These are phyloP conservation scores for Carollia perspicillata DNA, from an alignment of 2,113 vertebrate genomes.

Conservation along the genomic window DNA sequence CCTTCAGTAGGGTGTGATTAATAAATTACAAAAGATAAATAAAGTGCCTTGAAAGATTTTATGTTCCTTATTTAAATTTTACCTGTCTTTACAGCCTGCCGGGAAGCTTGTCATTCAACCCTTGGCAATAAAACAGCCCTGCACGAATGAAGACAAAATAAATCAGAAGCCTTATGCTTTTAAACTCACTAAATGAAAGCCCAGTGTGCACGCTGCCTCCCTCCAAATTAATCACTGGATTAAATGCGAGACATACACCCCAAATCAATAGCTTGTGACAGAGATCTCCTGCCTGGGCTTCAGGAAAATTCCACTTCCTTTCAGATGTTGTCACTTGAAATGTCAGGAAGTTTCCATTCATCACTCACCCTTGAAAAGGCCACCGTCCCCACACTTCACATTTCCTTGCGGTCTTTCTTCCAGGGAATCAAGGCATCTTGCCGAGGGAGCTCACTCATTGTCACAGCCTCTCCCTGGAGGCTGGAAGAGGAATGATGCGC, in stretches of 20 bases:
- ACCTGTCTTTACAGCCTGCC: slow-evolving; percentile 41
- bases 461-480: neutral
- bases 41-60: slow-evolving; percentile 60
- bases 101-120: slow-evolving; percentile 50
- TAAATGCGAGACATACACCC: slow-evolving; percentile 31
- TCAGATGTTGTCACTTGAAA: slow-evolving; percentile 53
- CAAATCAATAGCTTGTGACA: slow-evolving; percentile 63
- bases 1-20: slow-evolving; percentile 34
- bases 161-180: slow-evolving; percentile 58
- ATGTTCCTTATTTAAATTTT: slow-evolving; percentile 54
- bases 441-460: neutral
- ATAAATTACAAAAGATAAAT: slow-evolving; percentile 59
- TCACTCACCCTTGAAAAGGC: slow-evolving; percentile 39
- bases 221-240: slow-evolving; percentile 63
- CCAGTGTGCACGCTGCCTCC: slow-evolving; percentile 31
- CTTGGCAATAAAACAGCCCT: slow-evolving; percentile 26
- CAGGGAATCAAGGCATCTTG: neutral
- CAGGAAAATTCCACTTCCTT: slow-evolving; percentile 70
- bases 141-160: slow-evolving; percentile 57
- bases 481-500: neutral
- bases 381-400: neutral
- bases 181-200: slow-evolving; percentile 61
- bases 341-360: slow-evolving; percentile 66
- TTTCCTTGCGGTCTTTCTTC: neutral
- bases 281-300: slow-evolving; percentile 39